These are phyloP conservation scores for cattle (Bos taurus) DNA, from an alignment of 2,113 vertebrate species.

Conservation along the genomic window DNA sequence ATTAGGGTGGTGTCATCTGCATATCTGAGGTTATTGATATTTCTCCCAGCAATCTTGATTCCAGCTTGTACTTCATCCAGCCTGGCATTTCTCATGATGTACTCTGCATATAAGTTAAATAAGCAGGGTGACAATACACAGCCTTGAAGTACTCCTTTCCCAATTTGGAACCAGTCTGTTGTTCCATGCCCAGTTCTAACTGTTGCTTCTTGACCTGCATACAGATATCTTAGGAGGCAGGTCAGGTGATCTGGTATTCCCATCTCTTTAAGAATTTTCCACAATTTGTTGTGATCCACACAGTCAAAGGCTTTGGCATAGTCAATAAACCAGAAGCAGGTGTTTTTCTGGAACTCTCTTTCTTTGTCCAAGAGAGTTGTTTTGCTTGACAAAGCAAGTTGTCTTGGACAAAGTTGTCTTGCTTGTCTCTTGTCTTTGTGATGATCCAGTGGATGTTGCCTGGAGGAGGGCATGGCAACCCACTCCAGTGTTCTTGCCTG, in stretches of 20 bases:
- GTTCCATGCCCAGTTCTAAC: not conserved
- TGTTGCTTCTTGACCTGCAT: not conserved
- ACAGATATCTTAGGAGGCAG: not conserved
- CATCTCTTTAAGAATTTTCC: not conserved
- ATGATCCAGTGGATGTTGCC: not conserved
- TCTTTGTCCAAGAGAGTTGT: not conserved
- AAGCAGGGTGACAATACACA: not conserved
- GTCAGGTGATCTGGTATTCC: not conserved
- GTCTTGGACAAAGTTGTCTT: not conserved
- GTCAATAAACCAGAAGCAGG: not conserved
- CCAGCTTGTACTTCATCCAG: not conserved
- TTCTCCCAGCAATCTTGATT: not conserved
- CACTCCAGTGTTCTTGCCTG: not conserved
- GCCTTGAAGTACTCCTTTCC: not conserved
- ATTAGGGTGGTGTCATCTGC: not conserved
- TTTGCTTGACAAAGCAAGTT: not conserved
- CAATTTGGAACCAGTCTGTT: not conserved
- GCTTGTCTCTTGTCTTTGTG: not conserved
- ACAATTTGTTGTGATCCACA: not conserved
- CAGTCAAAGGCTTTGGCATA: not conserved
- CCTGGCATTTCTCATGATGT: not conserved
- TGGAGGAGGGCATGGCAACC: not conserved
- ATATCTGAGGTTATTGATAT: not conserved
- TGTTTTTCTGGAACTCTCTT: not conserved
- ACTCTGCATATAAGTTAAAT: not conserved